Evolutionary conservation across 2,797 vertebrate genomes (phyloP), one percentile per base, ranked within the genome.

Genomic region (Lacerta agilis): DNA sequence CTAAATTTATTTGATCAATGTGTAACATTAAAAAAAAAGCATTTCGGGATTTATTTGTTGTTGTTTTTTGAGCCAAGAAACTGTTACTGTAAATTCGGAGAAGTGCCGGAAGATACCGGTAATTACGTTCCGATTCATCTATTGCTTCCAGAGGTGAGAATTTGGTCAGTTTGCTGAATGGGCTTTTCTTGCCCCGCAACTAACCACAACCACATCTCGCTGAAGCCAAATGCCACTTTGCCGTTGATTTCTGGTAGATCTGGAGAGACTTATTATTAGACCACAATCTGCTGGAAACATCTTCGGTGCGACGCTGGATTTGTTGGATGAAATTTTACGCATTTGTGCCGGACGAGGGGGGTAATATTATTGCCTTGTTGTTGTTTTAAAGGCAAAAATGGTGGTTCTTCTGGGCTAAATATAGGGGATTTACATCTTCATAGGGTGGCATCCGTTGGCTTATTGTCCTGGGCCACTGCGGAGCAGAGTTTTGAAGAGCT

Each of bases 401-500:
- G 0, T 87, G 90, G 85, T 89, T 73, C 1, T 55, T 10, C 49
- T 71, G 0, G 20, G 38, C 86, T 55, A 38, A 91, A 45, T 81
- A 85, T 1, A n/a, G 18, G 79, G 3, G 58, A 43, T 92, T 92
- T 88, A 58, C 86, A 81, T 92, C 92, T 90, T 55, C 88, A 3
- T 1, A 85, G 83, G 45, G 66, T 93, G 86, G 88, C 77, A 38
- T 91, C 77, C 83, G 80, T 80, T 0, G 0, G 76, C 86, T 90
- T 85, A 25, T 0, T 0, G 71, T 69, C 15, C 86, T 86, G 0
- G 0, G 9, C 23, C 45, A 20, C 82, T 77, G 91, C 78, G 67
- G 85, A 72, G 36, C 6, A 45, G 49, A 71, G 82, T 83, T 11
- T 72, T 23, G 80, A 58, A 75, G 82, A 80, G 82, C 79, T 33